Evolutionary conservation across 2,888 invertebrate genomes (phyloP).

Genomic region (Nemoura dubitans): DNA sequence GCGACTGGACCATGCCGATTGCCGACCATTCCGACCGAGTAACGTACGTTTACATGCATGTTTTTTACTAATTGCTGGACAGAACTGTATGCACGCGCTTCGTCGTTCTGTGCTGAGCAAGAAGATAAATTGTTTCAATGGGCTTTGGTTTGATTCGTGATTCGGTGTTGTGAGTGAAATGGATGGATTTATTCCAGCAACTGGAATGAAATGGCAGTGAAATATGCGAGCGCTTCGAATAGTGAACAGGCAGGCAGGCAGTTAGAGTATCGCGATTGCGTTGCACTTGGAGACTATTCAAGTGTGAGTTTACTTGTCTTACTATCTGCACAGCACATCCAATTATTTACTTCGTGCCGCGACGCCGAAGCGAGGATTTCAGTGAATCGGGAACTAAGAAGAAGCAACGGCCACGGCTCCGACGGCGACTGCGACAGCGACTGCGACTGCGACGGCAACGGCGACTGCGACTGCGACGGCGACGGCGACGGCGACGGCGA

Average conservation of each 20-base stretch:
- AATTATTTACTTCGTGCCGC: not conserved
- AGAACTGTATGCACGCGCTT: not conserved
- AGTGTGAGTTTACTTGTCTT: constrained; percentile 12
- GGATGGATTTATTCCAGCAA: not conserved
- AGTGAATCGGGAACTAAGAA: not conserved
- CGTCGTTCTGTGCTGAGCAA: not conserved
- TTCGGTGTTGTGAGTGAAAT: not conserved
- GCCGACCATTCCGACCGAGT: not conserved
- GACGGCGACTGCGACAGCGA: no score
- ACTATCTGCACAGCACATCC: not conserved
- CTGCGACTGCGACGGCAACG: not conserved
- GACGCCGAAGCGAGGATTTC: not conserved
- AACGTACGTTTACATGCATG: not conserved
- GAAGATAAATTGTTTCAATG: constrained; percentile 4
- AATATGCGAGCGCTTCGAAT: not conserved
- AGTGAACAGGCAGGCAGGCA: not conserved
- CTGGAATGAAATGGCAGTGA: not conserved
- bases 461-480: not conserved
- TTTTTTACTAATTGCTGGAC: constrained; percentile 5
- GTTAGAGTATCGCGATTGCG: not conserved
- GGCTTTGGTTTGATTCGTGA: not conserved
- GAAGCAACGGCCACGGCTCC: not conserved
- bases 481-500: not conserved
- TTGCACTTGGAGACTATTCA: not conserved
- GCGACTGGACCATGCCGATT: no score